Evolutionary conservation across 2,113 vertebrate species (phyloP).

Genomic region (Scophthalmus maximus): DNA sequence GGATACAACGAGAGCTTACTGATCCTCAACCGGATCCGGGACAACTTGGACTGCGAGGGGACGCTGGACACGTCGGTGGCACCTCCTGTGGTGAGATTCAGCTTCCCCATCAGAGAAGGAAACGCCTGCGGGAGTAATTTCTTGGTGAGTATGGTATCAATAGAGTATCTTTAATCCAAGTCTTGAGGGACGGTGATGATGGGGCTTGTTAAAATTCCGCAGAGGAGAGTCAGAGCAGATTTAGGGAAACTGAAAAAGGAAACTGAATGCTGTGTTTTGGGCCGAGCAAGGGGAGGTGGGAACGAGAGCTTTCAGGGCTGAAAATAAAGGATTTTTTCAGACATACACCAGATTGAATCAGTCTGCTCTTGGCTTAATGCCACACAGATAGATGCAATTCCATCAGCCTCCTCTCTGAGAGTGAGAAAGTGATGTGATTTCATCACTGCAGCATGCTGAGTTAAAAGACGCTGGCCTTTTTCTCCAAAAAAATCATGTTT

Average conservation of each 20-base stretch:
- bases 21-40: slow-evolving; percentile 66
- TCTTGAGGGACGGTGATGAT: not conserved
- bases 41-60: slow-evolving; percentile 59
- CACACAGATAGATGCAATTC: slow-evolving; percentile 4
- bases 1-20: slow-evolving; percentile 79
- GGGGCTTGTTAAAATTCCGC: not conserved
- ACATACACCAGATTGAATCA: slow-evolving; percentile 14
- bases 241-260: slow-evolving; percentile 1
- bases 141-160: slow-evolving; percentile 57
- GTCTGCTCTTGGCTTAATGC: slow-evolving; percentile 26
- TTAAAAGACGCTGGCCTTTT: slow-evolving; percentile 10
- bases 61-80: slow-evolving; percentile 60
- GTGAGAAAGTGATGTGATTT: slow-evolving; percentile 32
- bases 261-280: not conserved
- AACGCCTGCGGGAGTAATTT: slow-evolving; percentile 77
- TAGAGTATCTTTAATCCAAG: not conserved
- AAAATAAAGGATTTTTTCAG: slow-evolving; percentile 1
- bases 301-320: not conserved
- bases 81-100: slow-evolving; percentile 75
- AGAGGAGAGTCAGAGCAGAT: slow-evolving; percentile 15
- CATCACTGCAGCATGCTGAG: slow-evolving; percentile 41
- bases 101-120: slow-evolving; percentile 75
- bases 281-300: not conserved
- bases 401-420: slow-evolving; percentile 8
- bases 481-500: slow-evolving; percentile 32